Conservation (phyloP, 2,888 invertebrate genomes). For the Brachycybe producta region DNA sequence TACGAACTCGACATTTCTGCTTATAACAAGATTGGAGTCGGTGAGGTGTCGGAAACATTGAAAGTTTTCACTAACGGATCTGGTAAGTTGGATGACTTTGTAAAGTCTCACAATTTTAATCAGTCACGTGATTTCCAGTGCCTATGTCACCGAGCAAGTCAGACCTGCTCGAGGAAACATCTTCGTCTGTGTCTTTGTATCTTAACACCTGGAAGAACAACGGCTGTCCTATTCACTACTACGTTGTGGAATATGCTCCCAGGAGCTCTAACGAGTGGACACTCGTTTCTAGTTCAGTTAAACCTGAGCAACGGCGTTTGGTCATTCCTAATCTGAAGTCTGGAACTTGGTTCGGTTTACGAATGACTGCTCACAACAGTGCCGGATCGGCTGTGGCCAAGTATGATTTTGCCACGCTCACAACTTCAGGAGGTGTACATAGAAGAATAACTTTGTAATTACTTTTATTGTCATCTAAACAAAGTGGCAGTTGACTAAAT, state of each 20-base stretch:
- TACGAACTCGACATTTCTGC: constrained; percentile 89
- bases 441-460: too few species aligned
- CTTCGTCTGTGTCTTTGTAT: constrained; percentile 66
- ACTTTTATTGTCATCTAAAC: too few species aligned
- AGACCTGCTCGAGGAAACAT: constrained; percentile 18
- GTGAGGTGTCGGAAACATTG: constrained; percentile 11
- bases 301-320: constrained; percentile 70
- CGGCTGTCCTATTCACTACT: constrained; percentile 88
- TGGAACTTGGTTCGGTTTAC: constrained; percentile 85
- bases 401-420: constrained; percentile 18
- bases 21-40: constrained; percentile 48
- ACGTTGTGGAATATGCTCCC: constrained; percentile 85
- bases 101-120: neutral
- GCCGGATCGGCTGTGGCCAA: constrained; percentile 18
- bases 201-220: constrained; percentile 88
- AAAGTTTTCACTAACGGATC: constrained; percentile 18
- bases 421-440: too few species aligned
- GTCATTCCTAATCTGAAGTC: constrained; percentile 81
- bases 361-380: constrained; percentile 49
- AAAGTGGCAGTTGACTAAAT: too few species aligned
- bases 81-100: constrained; percentile 9
- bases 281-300: constrained; percentile 83
- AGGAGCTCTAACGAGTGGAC: constrained; percentile 57
- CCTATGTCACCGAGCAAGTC: constrained; percentile 14
- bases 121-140: constrained; percentile 11